Conservation (phyloP, 64 coral and sea anemone genomes). For the Montipora foliosa region DNA sequence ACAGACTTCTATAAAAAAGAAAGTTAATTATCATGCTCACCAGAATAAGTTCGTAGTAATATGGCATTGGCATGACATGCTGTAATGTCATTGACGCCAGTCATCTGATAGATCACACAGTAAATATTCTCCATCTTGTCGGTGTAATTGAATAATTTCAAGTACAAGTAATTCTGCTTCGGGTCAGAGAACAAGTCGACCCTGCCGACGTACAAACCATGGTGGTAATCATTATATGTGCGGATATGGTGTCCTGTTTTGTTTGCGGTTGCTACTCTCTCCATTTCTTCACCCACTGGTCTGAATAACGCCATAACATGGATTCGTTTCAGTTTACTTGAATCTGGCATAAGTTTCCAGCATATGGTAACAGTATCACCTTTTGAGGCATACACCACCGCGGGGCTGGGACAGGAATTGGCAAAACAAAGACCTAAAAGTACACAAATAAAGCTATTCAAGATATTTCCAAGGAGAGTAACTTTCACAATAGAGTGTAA, state of each 20-base stretch:
- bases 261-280: neutral
- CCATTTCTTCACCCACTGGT: neutral
- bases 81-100: neutral
- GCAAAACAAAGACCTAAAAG: neutral
- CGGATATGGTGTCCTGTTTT: neutral
- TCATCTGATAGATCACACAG: conserved; percentile 7
- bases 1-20: no score
- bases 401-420: neutral
- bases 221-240: neutral
- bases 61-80: conserved; percentile 9
- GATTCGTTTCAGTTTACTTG: neutral
- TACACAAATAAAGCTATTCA: no score
- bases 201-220: neutral
- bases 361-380: conserved; percentile 4
- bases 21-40: no score
- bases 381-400: conserved; percentile 6
- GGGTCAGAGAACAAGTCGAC: neutral
- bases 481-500: no score
- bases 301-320: neutral
- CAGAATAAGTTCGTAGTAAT: neutral
- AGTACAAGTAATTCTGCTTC: neutral
- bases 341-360: neutral
- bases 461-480: no score
- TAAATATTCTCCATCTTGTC: conserved; percentile 15
- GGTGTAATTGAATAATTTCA: conserved; percentile 6